Evolutionary conservation across 2,888 invertebrate genomes (phyloP).

Genomic region (Drosophila anceps): DNA sequence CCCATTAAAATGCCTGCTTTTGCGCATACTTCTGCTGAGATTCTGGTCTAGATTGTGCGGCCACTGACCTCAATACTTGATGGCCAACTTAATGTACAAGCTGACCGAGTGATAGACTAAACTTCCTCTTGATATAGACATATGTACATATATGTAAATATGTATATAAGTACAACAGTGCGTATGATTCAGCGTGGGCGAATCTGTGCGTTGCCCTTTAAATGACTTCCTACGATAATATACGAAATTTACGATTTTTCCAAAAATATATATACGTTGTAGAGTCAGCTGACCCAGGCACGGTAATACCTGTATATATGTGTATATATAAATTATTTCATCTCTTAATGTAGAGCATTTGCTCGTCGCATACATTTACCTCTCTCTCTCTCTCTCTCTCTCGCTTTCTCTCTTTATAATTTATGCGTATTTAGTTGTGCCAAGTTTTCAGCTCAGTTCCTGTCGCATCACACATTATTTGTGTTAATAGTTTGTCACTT

Average conservation of each 20-base stretch:
- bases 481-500: constrained; percentile 61
- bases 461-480: constrained; percentile 52
- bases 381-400: not conserved
- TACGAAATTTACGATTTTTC: not conserved
- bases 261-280: not conserved
- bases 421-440: constrained; percentile 36
- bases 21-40: constrained; percentile 40
- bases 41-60: constrained; percentile 48
- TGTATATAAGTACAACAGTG: constrained; percentile 6
- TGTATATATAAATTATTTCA: not conserved
- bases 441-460: constrained; percentile 44
- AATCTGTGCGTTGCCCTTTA: constrained; percentile 33
- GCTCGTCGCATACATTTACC: not conserved
- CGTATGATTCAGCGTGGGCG: constrained; percentile 37
- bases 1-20: constrained; percentile 32
- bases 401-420: constrained; percentile 6
- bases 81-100: constrained; percentile 42
- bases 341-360: constrained; percentile 24
- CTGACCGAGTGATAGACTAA: constrained; percentile 60
- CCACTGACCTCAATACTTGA: constrained; percentile 53
- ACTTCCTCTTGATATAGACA: constrained; percentile 29
- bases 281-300: no score
- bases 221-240: constrained; percentile 27
- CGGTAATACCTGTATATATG: not conserved
- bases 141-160: not conserved